Conservation (phyloP, 2,888 invertebrate genomes). For the Calameuta idolon region DNA sequence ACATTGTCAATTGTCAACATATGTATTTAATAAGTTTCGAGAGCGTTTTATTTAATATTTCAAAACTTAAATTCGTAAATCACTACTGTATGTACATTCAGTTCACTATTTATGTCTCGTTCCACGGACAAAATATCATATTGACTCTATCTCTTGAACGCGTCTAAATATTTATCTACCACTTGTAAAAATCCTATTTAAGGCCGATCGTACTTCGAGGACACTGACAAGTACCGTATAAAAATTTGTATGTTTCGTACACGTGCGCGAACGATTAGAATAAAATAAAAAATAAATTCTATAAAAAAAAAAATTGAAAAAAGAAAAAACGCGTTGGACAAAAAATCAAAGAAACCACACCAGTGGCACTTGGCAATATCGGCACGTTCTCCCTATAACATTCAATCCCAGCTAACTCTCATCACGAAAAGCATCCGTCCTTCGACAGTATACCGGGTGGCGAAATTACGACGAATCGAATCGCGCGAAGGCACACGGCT, state of each 20-base stretch:
- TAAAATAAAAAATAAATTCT: neutral
- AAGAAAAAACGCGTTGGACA: neutral
- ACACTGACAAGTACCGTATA: conserved; percentile 28
- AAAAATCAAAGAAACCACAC: neutral
- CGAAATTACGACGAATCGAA: conserved; percentile 48
- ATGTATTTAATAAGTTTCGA: neutral
- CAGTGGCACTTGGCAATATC: neutral
- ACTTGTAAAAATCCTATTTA: neutral
- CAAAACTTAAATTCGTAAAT: neutral
- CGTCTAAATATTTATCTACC: neutral
- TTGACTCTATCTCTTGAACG: neutral
- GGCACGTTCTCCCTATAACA: neutral
- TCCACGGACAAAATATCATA: neutral
- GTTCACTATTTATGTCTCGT: neutral
- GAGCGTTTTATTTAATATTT: neutral
- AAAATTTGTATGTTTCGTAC: conserved; percentile 43
- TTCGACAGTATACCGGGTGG: neutral
- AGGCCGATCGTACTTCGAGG: neutral
- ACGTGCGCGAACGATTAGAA: neutral
- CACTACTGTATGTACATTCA: neutral
- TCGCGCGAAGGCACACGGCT: conserved; percentile 42
- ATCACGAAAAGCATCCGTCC: neutral
- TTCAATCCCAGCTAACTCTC: conserved; percentile 1
- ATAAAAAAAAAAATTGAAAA: neutral
- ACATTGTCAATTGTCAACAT: neutral